phyloP scores from a whole-genome alignment of 2,888 invertebrate genomes.

The Tricholauxania praeusta region DNA sequence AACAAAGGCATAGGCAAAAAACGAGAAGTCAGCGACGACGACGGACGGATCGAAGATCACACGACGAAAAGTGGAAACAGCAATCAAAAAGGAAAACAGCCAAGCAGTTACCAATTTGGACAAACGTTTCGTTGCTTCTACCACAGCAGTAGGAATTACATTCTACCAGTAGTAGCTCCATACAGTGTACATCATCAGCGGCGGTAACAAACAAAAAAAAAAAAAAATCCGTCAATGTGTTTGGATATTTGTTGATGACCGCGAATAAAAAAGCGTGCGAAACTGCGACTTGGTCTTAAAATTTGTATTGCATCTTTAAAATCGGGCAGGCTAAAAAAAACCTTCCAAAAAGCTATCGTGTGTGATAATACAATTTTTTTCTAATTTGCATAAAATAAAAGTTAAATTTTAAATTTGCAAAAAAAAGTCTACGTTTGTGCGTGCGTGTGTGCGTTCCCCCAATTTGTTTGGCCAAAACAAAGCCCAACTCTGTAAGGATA shows the following conservation, averaged over 20 bases:
- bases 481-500: not conserved
- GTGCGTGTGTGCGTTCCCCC: constrained; percentile 41
- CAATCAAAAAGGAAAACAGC: constrained; percentile 44
- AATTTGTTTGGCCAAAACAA: constrained; percentile 41
- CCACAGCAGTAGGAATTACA: not conserved
- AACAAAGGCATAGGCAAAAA: constrained; percentile 55
- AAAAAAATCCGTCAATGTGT: no score
- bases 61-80: constrained; percentile 43
- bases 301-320: constrained; percentile 18
- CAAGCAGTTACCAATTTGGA: constrained; percentile 41
- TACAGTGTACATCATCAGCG: no score
- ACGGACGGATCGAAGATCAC: constrained; percentile 44
- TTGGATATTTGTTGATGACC: no score
- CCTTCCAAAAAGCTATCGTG: constrained; percentile 5
- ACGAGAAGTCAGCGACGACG: constrained; percentile 42
- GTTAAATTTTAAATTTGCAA: constrained; percentile 28
- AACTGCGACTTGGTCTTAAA: constrained; percentile 31
- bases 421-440: constrained; percentile 26
- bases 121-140: constrained; percentile 25
- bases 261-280: constrained; percentile 34
- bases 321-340: constrained; percentile 11
- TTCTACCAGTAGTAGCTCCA: no score
- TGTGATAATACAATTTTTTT: not conserved
- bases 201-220: no score
- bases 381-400: constrained; percentile 28